phyloP scores from a whole-genome alignment of 2,113 vertebrate species.

The Formicarius rufipectus region DNA sequence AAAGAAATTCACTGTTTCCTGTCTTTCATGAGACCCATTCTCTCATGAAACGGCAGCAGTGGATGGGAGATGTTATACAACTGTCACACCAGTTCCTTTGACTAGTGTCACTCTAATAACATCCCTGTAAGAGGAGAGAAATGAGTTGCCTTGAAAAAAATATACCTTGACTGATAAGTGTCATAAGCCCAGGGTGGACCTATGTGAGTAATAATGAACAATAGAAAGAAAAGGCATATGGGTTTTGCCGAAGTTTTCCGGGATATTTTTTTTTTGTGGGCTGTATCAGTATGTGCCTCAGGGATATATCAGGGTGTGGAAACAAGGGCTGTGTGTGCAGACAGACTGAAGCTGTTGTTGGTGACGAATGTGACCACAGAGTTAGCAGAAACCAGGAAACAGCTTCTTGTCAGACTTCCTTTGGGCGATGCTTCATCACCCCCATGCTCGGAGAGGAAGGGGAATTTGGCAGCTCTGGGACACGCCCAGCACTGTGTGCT shows the following conservation, averaged over 20 bases:
- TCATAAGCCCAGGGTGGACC: neutral
- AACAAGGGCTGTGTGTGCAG: neutral
- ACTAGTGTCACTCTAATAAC: rapidly evolving
- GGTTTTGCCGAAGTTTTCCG: neutral
- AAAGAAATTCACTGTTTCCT: neutral
- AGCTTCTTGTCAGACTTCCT: constrained; percentile 10
- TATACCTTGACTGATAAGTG: neutral
- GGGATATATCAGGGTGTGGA: neutral
- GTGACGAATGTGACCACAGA: neutral
- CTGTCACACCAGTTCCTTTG: neutral
- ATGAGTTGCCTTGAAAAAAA: rapidly evolving
- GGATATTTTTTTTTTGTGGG: neutral
- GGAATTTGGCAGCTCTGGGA: neutral
- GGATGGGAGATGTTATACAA: neutral
- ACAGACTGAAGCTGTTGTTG: neutral
- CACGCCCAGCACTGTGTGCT: neutral
- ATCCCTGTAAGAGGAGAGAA: neutral
- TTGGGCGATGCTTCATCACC: neutral
- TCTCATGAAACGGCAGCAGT: neutral
- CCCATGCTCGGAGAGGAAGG: neutral
- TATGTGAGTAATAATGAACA: neutral
- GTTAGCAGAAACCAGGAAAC: constrained; percentile 22
- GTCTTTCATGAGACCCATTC: neutral
- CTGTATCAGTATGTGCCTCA: rapidly evolving
- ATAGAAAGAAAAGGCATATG: neutral